These are phyloP conservation scores for Chloroceryle inda DNA, from an alignment of 2,797 vertebrate species.

Conservation along the genomic window DNA sequence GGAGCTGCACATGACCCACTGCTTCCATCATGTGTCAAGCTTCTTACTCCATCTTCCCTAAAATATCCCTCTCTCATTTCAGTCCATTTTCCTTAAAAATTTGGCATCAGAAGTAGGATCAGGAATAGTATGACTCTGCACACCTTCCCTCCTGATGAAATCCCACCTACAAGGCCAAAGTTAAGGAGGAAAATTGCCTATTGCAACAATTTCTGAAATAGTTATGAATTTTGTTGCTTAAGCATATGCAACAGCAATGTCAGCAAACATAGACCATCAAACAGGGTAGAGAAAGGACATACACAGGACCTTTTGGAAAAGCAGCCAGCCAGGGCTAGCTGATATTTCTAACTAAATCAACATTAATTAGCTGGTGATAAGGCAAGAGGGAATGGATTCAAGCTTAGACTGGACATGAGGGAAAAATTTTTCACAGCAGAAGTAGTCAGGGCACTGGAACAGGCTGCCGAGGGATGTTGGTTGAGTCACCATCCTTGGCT, in stretches of 20 bases:
- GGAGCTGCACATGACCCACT: background rate
- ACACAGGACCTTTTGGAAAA: background rate
- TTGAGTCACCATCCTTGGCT: too few species aligned
- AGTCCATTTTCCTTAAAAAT: background rate
- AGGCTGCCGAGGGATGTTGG: too few species aligned
- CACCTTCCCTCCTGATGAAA: slow-evolving; percentile 31
- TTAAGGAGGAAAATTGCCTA: slow-evolving; percentile 33
- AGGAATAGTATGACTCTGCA: background rate
- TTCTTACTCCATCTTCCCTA: background rate
- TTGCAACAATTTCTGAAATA: slow-evolving; percentile 24
- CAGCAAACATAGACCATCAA: background rate
- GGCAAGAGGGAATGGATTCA: too few species aligned
- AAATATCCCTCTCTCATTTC: background rate
- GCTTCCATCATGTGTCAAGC: accelerated
- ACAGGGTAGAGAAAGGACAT: background rate
- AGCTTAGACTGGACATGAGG: too few species aligned
- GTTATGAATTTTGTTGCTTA: slow-evolving; percentile 12
- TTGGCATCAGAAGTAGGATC: background rate
- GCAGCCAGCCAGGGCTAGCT: background rate
- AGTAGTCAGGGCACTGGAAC: too few species aligned
- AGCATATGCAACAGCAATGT: background rate
- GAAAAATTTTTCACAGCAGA: too few species aligned
- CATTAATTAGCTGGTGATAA: background rate
- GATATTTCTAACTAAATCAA: background rate
- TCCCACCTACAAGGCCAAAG: slow-evolving; percentile 3